A percentile compares a stretch with the other conserved stretches of the same genome.
Evolutionary conservation across 1,140 invertebrate species (phyloP).

Genomic region (Trichonephila clavata): DNA sequence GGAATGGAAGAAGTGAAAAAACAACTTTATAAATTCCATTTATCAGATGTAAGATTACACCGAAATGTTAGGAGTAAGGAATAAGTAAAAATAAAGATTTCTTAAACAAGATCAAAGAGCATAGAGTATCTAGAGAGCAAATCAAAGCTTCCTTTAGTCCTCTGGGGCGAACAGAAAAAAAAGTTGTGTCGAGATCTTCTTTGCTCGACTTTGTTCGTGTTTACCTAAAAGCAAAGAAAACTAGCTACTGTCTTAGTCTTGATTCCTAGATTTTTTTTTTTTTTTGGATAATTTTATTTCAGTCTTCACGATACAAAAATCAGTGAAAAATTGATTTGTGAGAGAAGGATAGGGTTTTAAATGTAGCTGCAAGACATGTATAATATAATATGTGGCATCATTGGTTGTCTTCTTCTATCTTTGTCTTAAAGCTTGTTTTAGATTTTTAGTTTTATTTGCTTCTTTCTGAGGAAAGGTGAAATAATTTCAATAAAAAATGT

Average conservation of each 20-base stretch:
- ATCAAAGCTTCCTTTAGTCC: conserved; percentile 44
- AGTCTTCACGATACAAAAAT: neutral
- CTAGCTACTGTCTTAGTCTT: conserved; percentile 39
- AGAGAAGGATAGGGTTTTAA: neutral
- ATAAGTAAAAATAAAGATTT: conserved; percentile 53
- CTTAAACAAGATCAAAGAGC: conserved; percentile 64
- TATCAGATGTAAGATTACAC: conserved; percentile 58
- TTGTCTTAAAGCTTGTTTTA: neutral
- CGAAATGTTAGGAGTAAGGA: conserved; percentile 39
- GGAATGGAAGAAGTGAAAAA: neutral
- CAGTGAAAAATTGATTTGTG: conserved; percentile 24
- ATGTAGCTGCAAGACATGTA: neutral
- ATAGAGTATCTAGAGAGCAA: conserved; percentile 10
- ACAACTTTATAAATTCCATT: conserved; percentile 50
- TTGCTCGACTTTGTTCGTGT: conserved; percentile 36
- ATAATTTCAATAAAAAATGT: too few relatives aligned
- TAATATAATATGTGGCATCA: neutral
- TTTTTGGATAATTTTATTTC: conserved; percentile 19
- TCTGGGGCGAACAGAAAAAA: conserved; percentile 18
- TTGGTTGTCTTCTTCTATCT: neutral
- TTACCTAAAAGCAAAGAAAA: conserved; percentile 43
- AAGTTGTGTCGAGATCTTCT: conserved; percentile 26
- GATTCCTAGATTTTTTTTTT: neutral
- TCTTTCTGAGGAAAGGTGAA: too few relatives aligned
- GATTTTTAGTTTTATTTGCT: too few relatives aligned